Base-by-base conservation (phyloP, 2,888 invertebrate species). In the Stomorhina lunata region DNA sequence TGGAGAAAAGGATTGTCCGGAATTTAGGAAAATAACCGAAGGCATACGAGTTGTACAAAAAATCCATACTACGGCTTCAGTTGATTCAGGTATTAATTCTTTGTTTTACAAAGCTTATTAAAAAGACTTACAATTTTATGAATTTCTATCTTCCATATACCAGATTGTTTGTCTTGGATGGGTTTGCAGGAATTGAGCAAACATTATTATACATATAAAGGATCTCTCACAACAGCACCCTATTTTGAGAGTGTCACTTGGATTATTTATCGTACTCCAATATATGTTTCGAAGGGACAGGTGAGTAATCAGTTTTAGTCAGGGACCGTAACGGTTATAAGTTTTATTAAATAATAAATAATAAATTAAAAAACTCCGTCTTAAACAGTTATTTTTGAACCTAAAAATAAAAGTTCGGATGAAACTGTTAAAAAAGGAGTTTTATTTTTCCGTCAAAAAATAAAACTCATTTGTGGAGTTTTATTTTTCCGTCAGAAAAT, bases 181-280 rank as follows among this genome's bases (percentile, higher is more conserved):
- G 92, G 93, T 85, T 92, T 94, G 66, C 93, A 93, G 84, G 94
- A 95, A 86, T 91, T 95, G 73, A 93, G 93, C 85, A 94, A 95
- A 86, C 94, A 93, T 85, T 95, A 95, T 87, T 95, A 94, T 71
- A 94, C 95, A 0, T 95, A 95, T 88, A 94, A 94, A 88, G 95
- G 95, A 4, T 95, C 95, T 0, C 88, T 95, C 81, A 95, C 95
- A 2, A 95, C 95, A 4, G 94, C 94, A 66, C 95, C 95, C 0
- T 95, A 94, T 87, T 93, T 93, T 53, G 95, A 95, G 87, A 94
- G 94, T 86, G 95, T 95, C 57, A 95, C 94, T 4, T 95, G 95
- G 95, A 95, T 95, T 82, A 93, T 95, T 76, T 95, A 94, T 86
- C 93, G 94, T 73, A 94, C 93, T 61, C 94, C 95, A 3, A 93